Evolutionary conservation across 2,888 invertebrate species (phyloP).

Genomic region (Brachyptera risi): DNA sequence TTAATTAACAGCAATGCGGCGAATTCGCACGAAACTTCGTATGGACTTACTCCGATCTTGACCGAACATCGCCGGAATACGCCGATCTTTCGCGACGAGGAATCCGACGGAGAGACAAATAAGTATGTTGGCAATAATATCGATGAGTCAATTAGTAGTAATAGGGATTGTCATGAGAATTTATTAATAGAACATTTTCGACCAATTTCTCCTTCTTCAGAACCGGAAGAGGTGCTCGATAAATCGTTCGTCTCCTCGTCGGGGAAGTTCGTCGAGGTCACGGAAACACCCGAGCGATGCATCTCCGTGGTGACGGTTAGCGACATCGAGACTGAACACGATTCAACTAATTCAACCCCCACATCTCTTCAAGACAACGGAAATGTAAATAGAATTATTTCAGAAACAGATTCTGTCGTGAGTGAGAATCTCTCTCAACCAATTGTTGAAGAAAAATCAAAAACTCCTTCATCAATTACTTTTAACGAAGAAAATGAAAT

Average conservation of each 20-base stretch:
- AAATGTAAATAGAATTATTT: not conserved
- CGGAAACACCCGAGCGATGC: not conserved
- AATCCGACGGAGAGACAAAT: not conserved
- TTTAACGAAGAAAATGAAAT: too few species aligned
- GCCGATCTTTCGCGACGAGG: constrained; percentile 16
- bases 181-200: constrained; percentile 8
- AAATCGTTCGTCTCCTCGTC: too few species aligned
- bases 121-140: constrained; percentile 13
- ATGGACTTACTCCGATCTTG: constrained; percentile 18
- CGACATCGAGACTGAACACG: not conserved
- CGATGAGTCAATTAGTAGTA: not conserved
- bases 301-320: not conserved
- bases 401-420: not conserved
- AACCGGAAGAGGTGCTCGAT: too few species aligned
- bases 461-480: too few species aligned
- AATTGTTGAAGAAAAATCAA: too few species aligned
- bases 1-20: not conserved
- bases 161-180: not conserved
- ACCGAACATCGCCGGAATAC: constrained; percentile 17
- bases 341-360: not conserved
- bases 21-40: not conserved
- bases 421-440: too few species aligned
- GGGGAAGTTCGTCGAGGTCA: not conserved
- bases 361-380: not conserved
- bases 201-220: constrained; percentile 16